Evolutionary conservation across 1,140 invertebrate genomes (phyloP).

Genomic region (Drosophila ercepeae): DNA sequence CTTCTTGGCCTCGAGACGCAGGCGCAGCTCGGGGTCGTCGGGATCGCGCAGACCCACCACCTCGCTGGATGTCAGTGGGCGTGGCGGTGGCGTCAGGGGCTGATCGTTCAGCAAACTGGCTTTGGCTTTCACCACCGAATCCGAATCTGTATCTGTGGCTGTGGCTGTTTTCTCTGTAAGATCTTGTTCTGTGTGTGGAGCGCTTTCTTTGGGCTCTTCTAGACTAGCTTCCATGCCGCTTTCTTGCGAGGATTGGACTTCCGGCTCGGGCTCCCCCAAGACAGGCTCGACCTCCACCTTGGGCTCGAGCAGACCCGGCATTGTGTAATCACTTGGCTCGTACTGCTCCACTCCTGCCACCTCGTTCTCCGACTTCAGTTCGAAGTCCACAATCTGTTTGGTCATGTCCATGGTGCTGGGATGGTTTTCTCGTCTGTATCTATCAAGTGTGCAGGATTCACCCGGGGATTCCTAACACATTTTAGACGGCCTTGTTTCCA

Average conservation of each 20-base stretch:
- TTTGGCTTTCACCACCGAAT: neutral
- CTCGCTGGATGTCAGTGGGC: conserved; percentile 75
- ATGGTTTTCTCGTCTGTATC: conserved; percentile 14
- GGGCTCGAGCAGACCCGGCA: conserved; percentile 41
- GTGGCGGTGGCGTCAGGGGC: conserved; percentile 69
- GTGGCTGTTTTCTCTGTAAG: neutral
- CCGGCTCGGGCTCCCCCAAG: neutral
- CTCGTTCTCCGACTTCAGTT: conserved; percentile 62
- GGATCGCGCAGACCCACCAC: conserved; percentile 67
- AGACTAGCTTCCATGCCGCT: conserved; percentile 13
- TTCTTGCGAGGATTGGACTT: conserved; percentile 3
- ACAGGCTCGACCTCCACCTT: conserved; percentile 15
- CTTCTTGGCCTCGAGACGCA: conserved; percentile 64
- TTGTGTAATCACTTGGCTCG: conserved; percentile 63
- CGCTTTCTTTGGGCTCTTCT: neutral
- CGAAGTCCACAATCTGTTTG: conserved; percentile 77
- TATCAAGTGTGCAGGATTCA: conserved; percentile 10
- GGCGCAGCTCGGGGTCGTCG: conserved; percentile 62
- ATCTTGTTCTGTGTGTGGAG: neutral
- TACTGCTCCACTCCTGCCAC: conserved; percentile 17
- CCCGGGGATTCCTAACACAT: conserved; percentile 40
- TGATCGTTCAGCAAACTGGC: conserved; percentile 31
- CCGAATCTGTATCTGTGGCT: conserved; percentile 11
- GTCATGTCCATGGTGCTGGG: conserved; percentile 75
- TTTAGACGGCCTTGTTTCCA: conserved; percentile 7